A percentile compares a stretch with the other conserved stretches of the same genome.
Evolutionary conservation across 2,113 vertebrate species (phyloP).

Genomic region (Myiopsitta monachus): DNA sequence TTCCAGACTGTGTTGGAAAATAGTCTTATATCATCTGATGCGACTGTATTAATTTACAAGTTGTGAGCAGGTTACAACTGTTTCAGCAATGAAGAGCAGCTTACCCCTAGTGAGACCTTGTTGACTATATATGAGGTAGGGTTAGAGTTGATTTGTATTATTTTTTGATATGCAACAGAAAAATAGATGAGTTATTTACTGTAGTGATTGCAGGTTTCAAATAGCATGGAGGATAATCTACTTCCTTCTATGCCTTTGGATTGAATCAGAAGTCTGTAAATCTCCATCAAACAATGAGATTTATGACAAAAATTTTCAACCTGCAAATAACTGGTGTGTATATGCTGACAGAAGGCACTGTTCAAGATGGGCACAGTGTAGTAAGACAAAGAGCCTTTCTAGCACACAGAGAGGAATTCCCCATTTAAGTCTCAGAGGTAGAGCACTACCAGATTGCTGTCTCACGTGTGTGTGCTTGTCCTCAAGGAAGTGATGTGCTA

Average conservation of each 20-base stretch:
- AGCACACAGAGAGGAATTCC: background rate
- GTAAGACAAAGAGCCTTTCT: background rate
- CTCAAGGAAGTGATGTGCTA: background rate
- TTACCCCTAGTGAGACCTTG: background rate
- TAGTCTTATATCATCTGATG: background rate
- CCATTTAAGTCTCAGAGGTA: background rate
- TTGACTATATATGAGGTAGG: background rate
- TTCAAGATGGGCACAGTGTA: background rate
- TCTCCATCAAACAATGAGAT: background rate
- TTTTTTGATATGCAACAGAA: background rate
- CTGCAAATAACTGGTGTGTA: background rate
- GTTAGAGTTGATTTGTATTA: background rate
- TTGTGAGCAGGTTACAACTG: background rate
- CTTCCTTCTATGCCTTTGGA: background rate
- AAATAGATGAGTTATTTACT: background rate
- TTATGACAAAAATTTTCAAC: background rate
- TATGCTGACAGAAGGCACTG: background rate
- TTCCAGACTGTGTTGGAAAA: slow-evolving; percentile 14
- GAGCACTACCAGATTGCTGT: background rate
- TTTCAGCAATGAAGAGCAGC: background rate
- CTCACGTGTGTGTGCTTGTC: background rate
- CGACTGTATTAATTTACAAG: background rate
- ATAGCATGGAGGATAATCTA: background rate
- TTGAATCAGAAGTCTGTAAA: background rate
- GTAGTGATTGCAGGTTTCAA: background rate